A percentile compares a stretch with the other conserved stretches of the same genome.
phyloP scores from a whole-genome alignment of 2,797 vertebrate genomes.

The Cryptoblepharus egeriae region DNA sequence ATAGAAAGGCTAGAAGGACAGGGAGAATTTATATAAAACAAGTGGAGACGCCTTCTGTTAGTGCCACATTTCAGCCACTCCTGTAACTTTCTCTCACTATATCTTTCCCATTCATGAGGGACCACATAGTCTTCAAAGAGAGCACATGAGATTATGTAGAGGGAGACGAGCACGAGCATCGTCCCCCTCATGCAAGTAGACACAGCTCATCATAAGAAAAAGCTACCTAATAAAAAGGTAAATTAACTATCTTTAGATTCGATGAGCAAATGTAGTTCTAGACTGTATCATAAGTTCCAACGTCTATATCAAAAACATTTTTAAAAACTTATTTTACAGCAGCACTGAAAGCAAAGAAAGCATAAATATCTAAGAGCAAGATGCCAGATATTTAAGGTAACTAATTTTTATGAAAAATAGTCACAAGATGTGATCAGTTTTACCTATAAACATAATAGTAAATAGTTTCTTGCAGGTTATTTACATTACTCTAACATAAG shows the following conservation, averaged over 20 bases:
- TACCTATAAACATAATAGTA: conserved; percentile 45
- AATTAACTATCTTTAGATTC: conserved; percentile 16
- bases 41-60: too few species aligned
- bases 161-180: too few species aligned
- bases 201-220: not conserved
- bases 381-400: conserved; percentile 35
- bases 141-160: too few species aligned
- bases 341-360: not conserved
- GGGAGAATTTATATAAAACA: too few species aligned
- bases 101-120: too few species aligned
- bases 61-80: too few species aligned
- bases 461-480: conserved; percentile 48
- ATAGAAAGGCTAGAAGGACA: too few species aligned
- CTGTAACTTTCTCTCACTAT: too few species aligned
- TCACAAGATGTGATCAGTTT: conserved; percentile 33
- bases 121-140: too few species aligned
- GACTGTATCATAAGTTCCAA: not conserved
- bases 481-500: conserved; percentile 58
- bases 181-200: too few species aligned
- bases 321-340: not conserved
- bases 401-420: conserved; percentile 44
- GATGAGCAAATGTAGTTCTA: conserved; percentile 44
- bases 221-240: not conserved
- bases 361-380: not conserved
- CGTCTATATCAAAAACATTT: not conserved